Evolutionary conservation across 2,888 invertebrate species (phyloP).

Genomic region (Orchestes rusci): DNA sequence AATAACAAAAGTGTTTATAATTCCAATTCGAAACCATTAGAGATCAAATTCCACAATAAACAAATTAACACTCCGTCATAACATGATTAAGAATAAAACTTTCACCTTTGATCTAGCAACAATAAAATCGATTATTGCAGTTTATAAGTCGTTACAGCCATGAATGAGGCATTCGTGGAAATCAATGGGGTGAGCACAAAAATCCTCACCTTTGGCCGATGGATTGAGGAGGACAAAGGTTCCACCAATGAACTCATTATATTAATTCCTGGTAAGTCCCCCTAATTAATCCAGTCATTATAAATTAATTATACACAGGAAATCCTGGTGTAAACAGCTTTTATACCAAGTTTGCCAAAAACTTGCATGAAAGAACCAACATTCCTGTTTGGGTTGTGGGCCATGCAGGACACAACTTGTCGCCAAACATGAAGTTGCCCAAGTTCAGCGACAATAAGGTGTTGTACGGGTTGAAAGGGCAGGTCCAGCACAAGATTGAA

Average conservation of each 20-base stretch:
- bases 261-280: constrained; percentile 62
- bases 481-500: constrained; percentile 67
- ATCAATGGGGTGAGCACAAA: constrained; percentile 66
- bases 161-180: constrained; percentile 46
- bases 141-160: too few relatives aligned
- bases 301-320: constrained; percentile 11
- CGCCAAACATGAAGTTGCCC: constrained; percentile 48
- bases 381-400: constrained; percentile 74
- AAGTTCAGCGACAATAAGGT: constrained; percentile 49
- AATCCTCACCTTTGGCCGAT: constrained; percentile 63
- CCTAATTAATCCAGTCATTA: constrained; percentile 49
- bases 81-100: too few relatives aligned
- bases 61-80: too few relatives aligned
- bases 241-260: constrained; percentile 53
- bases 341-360: constrained; percentile 65
- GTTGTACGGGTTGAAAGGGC: constrained; percentile 69
- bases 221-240: constrained; percentile 53
- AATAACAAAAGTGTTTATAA: too few relatives aligned
- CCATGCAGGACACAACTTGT: constrained; percentile 76
- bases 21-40: too few relatives aligned
- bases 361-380: constrained; percentile 54
- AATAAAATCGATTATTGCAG: too few relatives aligned
- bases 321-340: constrained; percentile 84
- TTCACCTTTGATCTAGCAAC: too few relatives aligned
- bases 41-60: too few relatives aligned